phyloP scores from a whole-genome alignment of 35 echinoderm and acorn worm species.

The Apostichopus japonicus region DNA sequence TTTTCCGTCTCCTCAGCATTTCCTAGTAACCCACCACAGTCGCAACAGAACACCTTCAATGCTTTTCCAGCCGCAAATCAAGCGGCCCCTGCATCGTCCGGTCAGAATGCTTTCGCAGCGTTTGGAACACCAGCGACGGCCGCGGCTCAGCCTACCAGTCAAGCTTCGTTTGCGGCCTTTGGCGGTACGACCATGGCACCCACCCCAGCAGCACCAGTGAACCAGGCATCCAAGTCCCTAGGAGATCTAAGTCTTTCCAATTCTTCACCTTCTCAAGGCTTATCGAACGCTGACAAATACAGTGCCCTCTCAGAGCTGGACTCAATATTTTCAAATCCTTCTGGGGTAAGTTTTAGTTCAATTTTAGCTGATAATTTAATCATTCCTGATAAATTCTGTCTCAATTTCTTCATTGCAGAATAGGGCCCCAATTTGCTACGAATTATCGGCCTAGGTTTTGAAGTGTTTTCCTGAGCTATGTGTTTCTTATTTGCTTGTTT shows the following conservation, averaged over 20 bases:
- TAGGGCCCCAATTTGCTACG: too few species aligned
- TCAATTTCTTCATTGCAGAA: too few species aligned
- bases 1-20: background rate
- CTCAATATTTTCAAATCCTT: constrained; percentile 47
- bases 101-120: constrained; percentile 44
- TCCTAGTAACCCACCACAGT: background rate
- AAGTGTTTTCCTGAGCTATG: too few species aligned
- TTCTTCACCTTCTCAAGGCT: constrained; percentile 18
- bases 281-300: constrained; percentile 23
- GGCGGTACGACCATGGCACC: constrained; percentile 22
- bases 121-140: constrained; percentile 1
- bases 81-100: background rate
- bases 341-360: constrained; percentile 11
- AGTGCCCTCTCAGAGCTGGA: constrained; percentile 48
- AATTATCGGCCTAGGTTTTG: too few species aligned
- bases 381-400: too few species aligned
- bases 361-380: too few species aligned
- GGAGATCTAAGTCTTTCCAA: constrained; percentile 59
- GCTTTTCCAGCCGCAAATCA: background rate
- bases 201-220: constrained; percentile 16
- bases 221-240: constrained; percentile 52
- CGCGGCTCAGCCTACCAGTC: constrained; percentile 20
- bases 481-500: too few species aligned
- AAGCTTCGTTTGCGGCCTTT: constrained; percentile 41
- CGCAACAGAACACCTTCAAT: constrained; percentile 8